These are phyloP conservation scores for Rhinolophus ferrumequinum DNA, from an alignment of 2,113 vertebrate species.

Conservation along the genomic window DNA sequence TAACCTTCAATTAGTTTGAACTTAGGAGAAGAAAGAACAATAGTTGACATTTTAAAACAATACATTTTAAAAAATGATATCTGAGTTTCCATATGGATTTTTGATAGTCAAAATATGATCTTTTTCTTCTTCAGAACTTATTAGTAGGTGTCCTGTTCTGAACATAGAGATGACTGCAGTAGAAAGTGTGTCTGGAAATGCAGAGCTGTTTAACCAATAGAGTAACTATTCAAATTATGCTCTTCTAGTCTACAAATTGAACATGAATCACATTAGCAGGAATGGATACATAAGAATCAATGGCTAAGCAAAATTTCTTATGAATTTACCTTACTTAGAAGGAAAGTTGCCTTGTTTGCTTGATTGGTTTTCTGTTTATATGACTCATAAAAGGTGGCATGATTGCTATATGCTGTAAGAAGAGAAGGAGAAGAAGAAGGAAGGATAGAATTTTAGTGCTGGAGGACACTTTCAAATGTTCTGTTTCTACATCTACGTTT, in stretches of 20 bases:
- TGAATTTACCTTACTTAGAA: background rate
- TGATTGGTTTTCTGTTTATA: constrained; percentile 14
- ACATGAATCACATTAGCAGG: background rate
- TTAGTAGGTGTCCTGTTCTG: background rate
- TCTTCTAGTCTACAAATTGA: background rate
- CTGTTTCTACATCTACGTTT: background rate
- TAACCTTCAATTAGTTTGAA: constrained; percentile 61
- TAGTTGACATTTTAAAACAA: constrained; percentile 40
- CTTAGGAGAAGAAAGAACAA: constrained; percentile 47
- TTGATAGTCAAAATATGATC: background rate
- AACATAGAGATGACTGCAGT: background rate
- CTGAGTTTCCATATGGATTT: constrained; percentile 13
- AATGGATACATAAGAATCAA: background rate
- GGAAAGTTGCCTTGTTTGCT: background rate
- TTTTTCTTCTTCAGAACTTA: background rate
- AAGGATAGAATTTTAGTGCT: background rate
- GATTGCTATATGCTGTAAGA: background rate
- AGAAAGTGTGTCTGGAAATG: background rate
- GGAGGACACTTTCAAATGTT: background rate
- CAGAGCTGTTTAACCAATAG: background rate
- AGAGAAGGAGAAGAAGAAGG: background rate
- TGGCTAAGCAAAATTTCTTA: background rate
- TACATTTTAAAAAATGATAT: background rate
- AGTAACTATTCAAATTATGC: background rate
- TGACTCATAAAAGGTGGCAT: background rate